Base-by-base conservation (phyloP, 1,140 invertebrate species). In the Homarus americanus region DNA sequence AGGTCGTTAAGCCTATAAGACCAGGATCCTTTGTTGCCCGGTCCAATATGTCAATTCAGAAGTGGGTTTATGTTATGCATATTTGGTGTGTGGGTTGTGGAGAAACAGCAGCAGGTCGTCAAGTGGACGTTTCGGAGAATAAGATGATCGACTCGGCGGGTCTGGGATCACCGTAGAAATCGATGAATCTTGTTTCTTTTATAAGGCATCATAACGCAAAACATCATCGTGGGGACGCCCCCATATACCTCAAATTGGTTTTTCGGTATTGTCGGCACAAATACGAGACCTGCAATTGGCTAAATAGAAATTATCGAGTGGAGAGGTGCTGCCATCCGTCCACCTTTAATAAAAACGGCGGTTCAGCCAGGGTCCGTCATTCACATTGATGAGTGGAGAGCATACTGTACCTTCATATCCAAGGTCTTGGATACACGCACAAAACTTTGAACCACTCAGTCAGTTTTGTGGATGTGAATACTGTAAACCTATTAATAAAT, bases 61-160 rank as follows among this genome's bases (percentile, higher is more conserved):
- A 83, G 40, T 83, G 80, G 80, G 80, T 83, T 83, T 53, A 83
- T 66, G 32, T 38, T 28, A 58, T 83, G 58, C 36, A 83, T 38
- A 44, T 63, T 28, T 83, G 80, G 58, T 63, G 80, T 66, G 49
- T 63, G 36, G 49, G 34, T 32, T 28, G 58, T 83, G 80, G 34
- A 66, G 80, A 83, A 83, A 83, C 58, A 69, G 28, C 34, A 17
- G 58, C 80, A 83, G 36, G 58, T 5, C 80, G 80, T 83, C 80
- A 83, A 66, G 28, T 83, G 28, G 36, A 83, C 49, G 49, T 83
- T 36, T 83, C 58, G 32, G 58, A 63, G 53, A 66, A 58, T 12
- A 69, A 24, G 15, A 63, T 7, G 80, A 34, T 83, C 34, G 80
- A 83, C 58, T 83, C 49, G 10, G 32, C 17, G 49, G 36, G 49